These are phyloP conservation scores for Rhinichthys klamathensis DNA, from an alignment of 2,113 vertebrate genomes.

Conservation along the genomic window DNA sequence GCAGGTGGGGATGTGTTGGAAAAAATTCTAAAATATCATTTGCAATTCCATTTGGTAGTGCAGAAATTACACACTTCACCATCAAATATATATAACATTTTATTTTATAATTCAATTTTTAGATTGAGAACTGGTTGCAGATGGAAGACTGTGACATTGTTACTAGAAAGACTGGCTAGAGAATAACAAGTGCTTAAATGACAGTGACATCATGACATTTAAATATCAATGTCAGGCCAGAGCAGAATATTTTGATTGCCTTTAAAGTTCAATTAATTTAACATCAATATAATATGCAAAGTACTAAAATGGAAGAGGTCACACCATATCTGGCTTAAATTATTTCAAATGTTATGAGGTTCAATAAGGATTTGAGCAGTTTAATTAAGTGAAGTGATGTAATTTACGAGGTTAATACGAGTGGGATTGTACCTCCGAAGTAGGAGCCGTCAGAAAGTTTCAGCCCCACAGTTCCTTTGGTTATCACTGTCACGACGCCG, in stretches of 20 bases:
- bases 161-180: neutral
- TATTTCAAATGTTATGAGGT: neutral
- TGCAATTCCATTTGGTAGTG: no score
- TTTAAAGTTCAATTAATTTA: conserved; percentile 22
- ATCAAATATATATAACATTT: no score
- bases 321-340: conserved; percentile 18
- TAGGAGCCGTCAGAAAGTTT: conserved; percentile 97
- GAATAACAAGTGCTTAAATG: neutral
- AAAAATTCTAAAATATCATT: no score
- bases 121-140: no score
- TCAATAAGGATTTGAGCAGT: conserved; percentile 29
- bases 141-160: no score
- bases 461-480: conserved; percentile 90
- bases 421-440: conserved; percentile 87
- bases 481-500: conserved; percentile 88
- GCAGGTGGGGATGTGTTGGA: no score
- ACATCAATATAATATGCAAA: neutral
- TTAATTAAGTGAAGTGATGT: conserved; percentile 32
- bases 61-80: no score
- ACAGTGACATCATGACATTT: neutral
- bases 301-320: conserved; percentile 3
- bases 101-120: no score
- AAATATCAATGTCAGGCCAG: neutral
- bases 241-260: neutral
- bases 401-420: neutral